phyloP scores from a whole-genome alignment of 2,888 invertebrate species.

The Eretmocerus hayati region DNA sequence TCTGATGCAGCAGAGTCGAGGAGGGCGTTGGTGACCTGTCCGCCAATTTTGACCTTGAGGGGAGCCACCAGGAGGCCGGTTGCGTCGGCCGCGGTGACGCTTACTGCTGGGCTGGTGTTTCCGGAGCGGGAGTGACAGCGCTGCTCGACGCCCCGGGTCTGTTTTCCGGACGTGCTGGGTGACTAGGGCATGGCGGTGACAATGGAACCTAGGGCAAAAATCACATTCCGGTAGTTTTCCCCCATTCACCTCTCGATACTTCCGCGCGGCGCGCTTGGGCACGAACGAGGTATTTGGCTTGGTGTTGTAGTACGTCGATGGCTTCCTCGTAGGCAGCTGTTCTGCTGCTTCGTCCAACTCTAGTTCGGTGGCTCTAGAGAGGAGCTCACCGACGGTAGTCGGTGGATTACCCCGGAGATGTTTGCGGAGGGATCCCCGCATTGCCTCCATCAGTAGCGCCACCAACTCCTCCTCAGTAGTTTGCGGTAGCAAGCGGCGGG shows the following conservation, averaged over 20 bases:
- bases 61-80: background rate
- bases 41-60: background rate
- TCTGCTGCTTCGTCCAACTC: background rate
- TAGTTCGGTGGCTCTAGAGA: background rate
- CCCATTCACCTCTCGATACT: background rate
- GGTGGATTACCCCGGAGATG: background rate
- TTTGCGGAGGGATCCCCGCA: background rate
- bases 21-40: background rate
- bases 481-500: background rate
- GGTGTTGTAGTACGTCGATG: background rate
- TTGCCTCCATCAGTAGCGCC: background rate
- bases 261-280: too few species aligned
- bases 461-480: background rate
- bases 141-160: background rate
- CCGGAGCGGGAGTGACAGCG: too few species aligned
- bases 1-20: background rate
- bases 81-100: background rate
- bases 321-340: background rate
- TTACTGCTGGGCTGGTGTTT: too few species aligned
- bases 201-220: background rate
- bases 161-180: too few species aligned
- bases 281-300: too few species aligned
- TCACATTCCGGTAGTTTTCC: background rate
- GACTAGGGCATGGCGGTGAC: background rate
- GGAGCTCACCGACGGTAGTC: background rate